phyloP scores from a whole-genome alignment of 2,888 invertebrate genomes.

The Sthenelais limicola region DNA sequence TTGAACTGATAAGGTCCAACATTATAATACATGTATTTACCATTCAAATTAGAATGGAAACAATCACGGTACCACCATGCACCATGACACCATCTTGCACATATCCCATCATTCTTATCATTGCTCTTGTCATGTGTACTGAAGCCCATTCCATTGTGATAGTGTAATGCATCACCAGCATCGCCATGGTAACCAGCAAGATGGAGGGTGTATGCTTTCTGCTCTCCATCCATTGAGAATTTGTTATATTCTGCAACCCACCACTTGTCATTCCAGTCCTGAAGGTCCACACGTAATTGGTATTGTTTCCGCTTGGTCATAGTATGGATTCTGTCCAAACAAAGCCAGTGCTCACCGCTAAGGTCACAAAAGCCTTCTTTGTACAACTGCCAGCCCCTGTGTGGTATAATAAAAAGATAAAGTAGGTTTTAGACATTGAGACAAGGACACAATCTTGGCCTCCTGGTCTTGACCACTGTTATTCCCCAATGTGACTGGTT shows the following conservation, averaged over 20 bases:
- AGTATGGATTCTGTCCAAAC: constrained; percentile 38
- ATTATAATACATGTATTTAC: constrained; percentile 37
- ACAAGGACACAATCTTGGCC: too few relatives aligned
- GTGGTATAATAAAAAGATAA: too few relatives aligned
- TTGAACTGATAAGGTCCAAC: constrained; percentile 23
- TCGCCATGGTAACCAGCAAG: constrained; percentile 43
- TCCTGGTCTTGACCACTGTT: too few relatives aligned
- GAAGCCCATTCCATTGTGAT: constrained; percentile 42
- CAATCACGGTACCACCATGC: constrained; percentile 47
- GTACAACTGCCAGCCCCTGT: constrained; percentile 40
- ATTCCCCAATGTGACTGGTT: too few relatives aligned
- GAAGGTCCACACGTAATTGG: constrained; percentile 36
- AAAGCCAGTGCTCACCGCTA: constrained; percentile 37
- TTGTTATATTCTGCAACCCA: constrained; percentile 38
- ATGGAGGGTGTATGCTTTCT: constrained; percentile 34
- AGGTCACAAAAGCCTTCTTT: constrained; percentile 36
- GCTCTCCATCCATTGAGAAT: constrained; percentile 34
- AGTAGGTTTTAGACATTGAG: too few relatives aligned
- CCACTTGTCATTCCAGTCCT: constrained; percentile 39
- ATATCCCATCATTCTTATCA: constrained; percentile 41
- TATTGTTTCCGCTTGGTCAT: constrained; percentile 33
- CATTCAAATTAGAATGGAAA: constrained; percentile 37
- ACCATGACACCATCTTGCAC: constrained; percentile 44
- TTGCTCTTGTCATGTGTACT: constrained; percentile 41
- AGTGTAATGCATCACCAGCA: constrained; percentile 40